Base-by-base conservation (phyloP, 2,888 invertebrate species). In the Drosophila vallismaia region DNA sequence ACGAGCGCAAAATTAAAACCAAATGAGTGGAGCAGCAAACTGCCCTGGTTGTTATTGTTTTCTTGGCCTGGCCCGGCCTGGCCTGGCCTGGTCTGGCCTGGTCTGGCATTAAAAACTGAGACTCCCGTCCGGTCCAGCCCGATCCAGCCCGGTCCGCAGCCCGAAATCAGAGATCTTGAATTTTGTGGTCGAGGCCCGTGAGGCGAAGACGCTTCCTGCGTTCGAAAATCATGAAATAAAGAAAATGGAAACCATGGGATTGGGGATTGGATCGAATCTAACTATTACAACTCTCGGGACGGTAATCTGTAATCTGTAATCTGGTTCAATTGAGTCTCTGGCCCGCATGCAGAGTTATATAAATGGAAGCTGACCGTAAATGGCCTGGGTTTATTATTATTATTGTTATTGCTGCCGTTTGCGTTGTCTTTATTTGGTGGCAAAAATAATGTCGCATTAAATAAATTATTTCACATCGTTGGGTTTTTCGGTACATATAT, bases 1-100 rank as follows among this genome's bases (percentile, higher is more conserved):
- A 82, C 78, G 86, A 88, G 85, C 78, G 67, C 76, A 87, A 80
- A 83, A 83, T 86, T 73, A 71, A 75, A 85, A 63, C 70, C 73
- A 78, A 76, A 73, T 86, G 85, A 81, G 81, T 84, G 70, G 74
- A 85, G 67, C 67, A 51, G 49, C 49, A 38, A 55, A 80, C 71
- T 86, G 81, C 80, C 71, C 81, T 57, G 66, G 66, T 82, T 80
- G 56, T 66, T 56, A 54, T 72, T 67, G 67, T 71, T 70, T 52
- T 36, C 42, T 70, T 68, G 63, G 38, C 48, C 58, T 50, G 19
- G 19, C 19, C 19, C 19, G 19, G 19, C 19, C 19, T 19, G 19
- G 19, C 19, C 19, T 19, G 19, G 19, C 19, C 19, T 1, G 14
- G 14, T 1, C 14, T 19, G 19, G 19, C 2, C 19, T 19, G 19